These are phyloP conservation scores for Euphonia xanthogaster DNA, from an alignment of 2,797 vertebrate species.

Conservation along the genomic window DNA sequence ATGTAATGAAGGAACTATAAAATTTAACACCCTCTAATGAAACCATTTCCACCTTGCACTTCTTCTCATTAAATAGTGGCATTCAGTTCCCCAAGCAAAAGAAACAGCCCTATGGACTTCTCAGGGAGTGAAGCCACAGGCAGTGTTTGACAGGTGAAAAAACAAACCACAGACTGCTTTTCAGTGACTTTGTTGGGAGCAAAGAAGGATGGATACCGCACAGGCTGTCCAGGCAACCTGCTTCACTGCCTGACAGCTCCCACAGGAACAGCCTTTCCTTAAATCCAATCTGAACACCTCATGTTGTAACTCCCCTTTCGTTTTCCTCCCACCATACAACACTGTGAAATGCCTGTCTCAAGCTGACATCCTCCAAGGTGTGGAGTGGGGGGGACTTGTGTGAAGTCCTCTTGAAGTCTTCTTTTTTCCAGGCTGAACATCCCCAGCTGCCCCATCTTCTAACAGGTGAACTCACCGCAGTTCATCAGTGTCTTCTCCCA, in stretches of 20 bases:
- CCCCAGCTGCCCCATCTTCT: neutral
- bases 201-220: neutral
- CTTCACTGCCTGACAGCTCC: neutral
- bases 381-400: fast-evolving
- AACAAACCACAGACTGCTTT: neutral
- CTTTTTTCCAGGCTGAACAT: neutral
- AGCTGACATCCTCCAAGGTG: neutral
- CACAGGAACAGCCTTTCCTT: neutral
- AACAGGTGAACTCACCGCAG: neutral
- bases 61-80: slow-evolving; percentile 17
- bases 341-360: neutral
- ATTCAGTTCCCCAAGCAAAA: neutral
- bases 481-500: fast-evolving
- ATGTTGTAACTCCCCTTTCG: neutral
- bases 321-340: neutral
- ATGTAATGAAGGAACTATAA: slow-evolving; percentile 40
- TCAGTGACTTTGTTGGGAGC: neutral
- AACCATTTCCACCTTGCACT: slow-evolving; percentile 31
- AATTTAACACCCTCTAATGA: slow-evolving; percentile 32
- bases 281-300: neutral
- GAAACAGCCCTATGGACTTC: neutral
- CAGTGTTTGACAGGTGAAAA: neutral
- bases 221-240: neutral
- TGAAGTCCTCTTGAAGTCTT: neutral
- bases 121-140: neutral